Conservation (phyloP, 2,797 vertebrate genomes). For the Danio tinwini region DNA sequence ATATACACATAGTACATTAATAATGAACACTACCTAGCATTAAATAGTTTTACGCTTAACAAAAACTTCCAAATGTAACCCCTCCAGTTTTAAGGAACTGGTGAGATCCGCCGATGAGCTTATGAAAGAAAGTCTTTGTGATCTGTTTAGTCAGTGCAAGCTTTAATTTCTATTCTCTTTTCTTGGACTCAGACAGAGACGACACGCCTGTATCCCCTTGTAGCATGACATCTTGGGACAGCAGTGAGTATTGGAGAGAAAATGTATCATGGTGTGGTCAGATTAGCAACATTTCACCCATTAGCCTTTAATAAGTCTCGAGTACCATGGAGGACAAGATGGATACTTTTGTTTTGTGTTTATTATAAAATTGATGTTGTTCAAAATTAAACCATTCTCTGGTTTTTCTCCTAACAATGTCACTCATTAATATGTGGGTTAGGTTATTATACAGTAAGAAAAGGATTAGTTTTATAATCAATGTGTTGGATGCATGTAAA, state of each 20-base stretch:
- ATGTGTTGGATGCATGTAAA: no score
- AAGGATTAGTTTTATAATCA: no score
- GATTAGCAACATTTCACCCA: no score
- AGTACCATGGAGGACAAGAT: no score
- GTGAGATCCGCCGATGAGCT: background rate
- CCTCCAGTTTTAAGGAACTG: background rate
- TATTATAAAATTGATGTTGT: no score
- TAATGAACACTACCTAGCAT: background rate
- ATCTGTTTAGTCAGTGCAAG: background rate
- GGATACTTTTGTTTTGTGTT: no score
- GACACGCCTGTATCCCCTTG: conserved; percentile 78
- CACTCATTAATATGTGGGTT: no score
- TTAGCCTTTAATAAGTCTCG: no score
- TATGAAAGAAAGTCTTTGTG: background rate
- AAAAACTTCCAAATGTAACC: background rate
- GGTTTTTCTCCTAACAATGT: no score
- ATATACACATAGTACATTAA: background rate
- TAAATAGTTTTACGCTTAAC: background rate
- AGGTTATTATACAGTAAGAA: no score
- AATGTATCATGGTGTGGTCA: background rate
- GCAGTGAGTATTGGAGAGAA: conserved; percentile 72
- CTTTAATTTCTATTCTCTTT: conserved; percentile 57
- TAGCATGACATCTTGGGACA: conserved; percentile 83
- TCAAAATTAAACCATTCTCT: no score
- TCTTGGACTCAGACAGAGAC: conserved; percentile 73